Conservation (phyloP, 2,888 invertebrate species). For the Sceliomorpha sp. region DNA sequence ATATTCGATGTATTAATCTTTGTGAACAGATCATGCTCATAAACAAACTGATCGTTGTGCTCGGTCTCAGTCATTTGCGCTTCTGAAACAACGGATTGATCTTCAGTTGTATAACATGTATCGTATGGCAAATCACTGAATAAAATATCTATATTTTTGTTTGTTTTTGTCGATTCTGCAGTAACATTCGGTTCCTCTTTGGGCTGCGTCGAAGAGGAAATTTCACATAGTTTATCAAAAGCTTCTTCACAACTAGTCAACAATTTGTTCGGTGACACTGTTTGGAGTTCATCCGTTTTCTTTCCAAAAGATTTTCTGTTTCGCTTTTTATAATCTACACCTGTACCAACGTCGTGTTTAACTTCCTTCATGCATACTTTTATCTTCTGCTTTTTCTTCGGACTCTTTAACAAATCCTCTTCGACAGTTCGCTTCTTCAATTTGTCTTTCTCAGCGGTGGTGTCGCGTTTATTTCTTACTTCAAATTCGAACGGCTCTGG, state of each 20-base stretch:
- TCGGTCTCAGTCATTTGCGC: no score
- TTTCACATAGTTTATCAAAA: constrained; percentile 81
- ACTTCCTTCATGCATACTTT: constrained; percentile 53
- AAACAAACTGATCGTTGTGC: constrained; percentile 82
- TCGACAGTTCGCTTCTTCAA: constrained; percentile 74
- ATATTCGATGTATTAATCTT: constrained; percentile 55
- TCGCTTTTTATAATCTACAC: constrained; percentile 64
- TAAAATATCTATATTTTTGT: constrained; percentile 75
- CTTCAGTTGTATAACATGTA: constrained; percentile 79
- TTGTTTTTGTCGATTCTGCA: constrained; percentile 43
- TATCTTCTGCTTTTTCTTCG: constrained; percentile 75
- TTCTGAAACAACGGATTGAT: constrained; percentile 85
- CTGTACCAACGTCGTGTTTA: constrained; percentile 53
- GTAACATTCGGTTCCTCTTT: constrained; percentile 60
- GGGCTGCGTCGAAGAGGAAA: constrained; percentile 68
- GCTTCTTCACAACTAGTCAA: constrained; percentile 77
- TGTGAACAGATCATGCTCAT: constrained; percentile 84
- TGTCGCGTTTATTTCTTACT: constrained; percentile 82
- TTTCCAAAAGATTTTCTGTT: constrained; percentile 65
- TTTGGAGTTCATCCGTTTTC: constrained; percentile 65
- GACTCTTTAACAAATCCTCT: constrained; percentile 72
- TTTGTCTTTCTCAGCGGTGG: constrained; percentile 72
- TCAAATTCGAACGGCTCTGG: constrained; percentile 94
- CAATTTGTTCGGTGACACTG: no score
- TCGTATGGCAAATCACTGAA: constrained; percentile 79